Base-by-base conservation (phyloP, 2,888 invertebrate species). In the Lasiommata megera region DNA sequence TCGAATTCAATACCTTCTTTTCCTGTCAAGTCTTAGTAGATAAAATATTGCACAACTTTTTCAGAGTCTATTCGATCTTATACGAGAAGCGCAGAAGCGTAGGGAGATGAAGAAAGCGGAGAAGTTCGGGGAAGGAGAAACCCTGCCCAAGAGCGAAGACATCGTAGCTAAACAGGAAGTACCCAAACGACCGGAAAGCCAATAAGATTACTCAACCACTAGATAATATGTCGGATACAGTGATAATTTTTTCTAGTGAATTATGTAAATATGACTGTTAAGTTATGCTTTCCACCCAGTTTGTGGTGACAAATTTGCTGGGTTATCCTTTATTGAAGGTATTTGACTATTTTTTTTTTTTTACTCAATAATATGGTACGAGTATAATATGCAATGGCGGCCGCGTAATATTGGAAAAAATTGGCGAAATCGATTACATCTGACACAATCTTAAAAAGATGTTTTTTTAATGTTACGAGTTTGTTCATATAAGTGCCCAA, bases 21-120 rank as follows among this genome's bases (percentile, higher is more conserved):
- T n/a, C n/a, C n/a, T n/a, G n/a, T n/a, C n/a, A n/a, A n/a, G n/a
- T n/a, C n/a, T n/a, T n/a, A n/a, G n/a, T n/a, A n/a, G n/a, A n/a
- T n/a, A n/a, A n/a, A n/a, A n/a, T n/a, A n/a, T n/a, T n/a, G n/a
- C n/a, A n/a, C 29, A 29, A 11, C 18, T 7, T 43, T 83, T 79
- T 1, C 86, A 90, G 90, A 84, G 81, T 73, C 74, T 90, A 71
- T 88, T 84, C 76, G 84, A 88, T 71, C 71, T 90, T 62, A 89
- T 90, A 47, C 79, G 87, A 53, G 88, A 89, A 65, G 88, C 88
- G 38, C 88, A 89, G 55, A 83, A 80, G 63, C 73, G 87, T 55
- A 73, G 84, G n/a, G 87, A 82, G 51, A 71, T 80, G 77, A 89
- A 82, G 68, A 88, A 79, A 61, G 82, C 87, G 0, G 77, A 76